A percentile compares a stretch with the other conserved stretches of the same genome.
Evolutionary conservation across 2,113 vertebrate species (phyloP).

Genomic region (Perca flavescens): DNA sequence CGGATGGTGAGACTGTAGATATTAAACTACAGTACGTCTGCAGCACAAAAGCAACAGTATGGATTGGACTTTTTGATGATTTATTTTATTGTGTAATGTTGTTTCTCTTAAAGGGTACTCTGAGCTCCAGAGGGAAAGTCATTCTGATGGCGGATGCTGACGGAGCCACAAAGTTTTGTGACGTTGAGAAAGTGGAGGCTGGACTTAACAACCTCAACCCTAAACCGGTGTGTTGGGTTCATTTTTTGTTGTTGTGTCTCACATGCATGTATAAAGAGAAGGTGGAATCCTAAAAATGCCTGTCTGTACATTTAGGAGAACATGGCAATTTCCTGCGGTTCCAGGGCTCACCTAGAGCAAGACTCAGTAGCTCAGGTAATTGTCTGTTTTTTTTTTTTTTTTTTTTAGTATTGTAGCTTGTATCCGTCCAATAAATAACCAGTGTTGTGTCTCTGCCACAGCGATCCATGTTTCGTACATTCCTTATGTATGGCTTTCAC

Average conservation of each 20-base stretch:
- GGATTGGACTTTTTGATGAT: not conserved
- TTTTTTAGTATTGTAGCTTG: rapidly evolving
- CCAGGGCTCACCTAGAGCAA: constrained; percentile 94
- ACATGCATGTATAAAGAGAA: not conserved
- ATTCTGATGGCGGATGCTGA: constrained; percentile 98
- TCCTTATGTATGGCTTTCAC: constrained; percentile 98
- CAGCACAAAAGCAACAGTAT: not conserved
- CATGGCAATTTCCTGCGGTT: constrained; percentile 97
- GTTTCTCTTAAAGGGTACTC: constrained; percentile 85
- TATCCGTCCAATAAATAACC: not conserved
- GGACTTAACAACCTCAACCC: constrained; percentile 86
- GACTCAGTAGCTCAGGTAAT: constrained; percentile 93
- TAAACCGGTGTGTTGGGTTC: constrained; percentile 85
- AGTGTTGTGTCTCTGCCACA: constrained; percentile 61
- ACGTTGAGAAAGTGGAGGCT: constrained; percentile 93
- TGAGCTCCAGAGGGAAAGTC: constrained; percentile 89
- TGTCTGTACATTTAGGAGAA: constrained; percentile 82
- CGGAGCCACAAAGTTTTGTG: constrained; percentile 95
- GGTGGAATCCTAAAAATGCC: not conserved
- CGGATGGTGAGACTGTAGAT: constrained; percentile 87
- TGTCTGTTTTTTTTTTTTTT: not conserved
- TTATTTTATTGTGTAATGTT: not conserved
- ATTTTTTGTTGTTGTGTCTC: not conserved
- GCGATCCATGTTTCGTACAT: constrained; percentile 94
- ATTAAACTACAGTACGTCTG: not conserved